Conservation (phyloP, 1,140 invertebrate genomes). For the Cydia pomonella region DNA sequence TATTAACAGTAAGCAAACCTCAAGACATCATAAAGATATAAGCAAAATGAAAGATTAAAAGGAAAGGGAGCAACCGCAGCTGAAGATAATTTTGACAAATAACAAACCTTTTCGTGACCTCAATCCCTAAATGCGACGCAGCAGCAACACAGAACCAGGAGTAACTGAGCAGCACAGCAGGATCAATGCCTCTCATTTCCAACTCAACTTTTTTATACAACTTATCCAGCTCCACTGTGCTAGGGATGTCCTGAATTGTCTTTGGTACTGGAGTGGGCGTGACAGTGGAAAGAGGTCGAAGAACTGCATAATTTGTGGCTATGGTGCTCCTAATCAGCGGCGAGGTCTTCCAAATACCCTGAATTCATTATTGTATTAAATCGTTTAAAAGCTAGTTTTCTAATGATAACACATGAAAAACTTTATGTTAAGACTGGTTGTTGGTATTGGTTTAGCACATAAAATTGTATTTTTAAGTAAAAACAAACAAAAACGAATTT, state of each 20-base stretch:
- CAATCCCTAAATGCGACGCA: constrained; percentile 89
- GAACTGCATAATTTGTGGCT: constrained; percentile 38
- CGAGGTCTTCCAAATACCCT: constrained; percentile 57
- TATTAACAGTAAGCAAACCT: too few relatives aligned
- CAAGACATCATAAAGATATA: too few relatives aligned
- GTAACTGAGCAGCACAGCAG: constrained; percentile 93
- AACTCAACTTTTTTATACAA: constrained; percentile 92
- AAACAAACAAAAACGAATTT: neutral
- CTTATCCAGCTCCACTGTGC: constrained; percentile 83
- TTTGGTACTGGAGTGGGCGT: constrained; percentile 48
- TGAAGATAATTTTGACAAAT: constrained; percentile 1
- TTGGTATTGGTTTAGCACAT: too few relatives aligned
- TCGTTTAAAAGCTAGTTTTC: neutral
- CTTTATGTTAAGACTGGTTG: neutral
- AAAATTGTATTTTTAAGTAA: neutral
- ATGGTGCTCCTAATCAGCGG: constrained; percentile 47
- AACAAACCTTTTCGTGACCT: constrained; percentile 87
- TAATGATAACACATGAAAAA: neutral
- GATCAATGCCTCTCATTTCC: constrained; percentile 93
- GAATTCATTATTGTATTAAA: constrained; percentile 37
- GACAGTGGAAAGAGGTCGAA: constrained; percentile 47
- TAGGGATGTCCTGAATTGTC: constrained; percentile 45
- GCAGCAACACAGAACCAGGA: constrained; percentile 90
- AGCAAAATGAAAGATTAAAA: too few relatives aligned
- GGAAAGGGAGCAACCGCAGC: too few relatives aligned